Evolutionary conservation across 1,140 invertebrate genomes (phyloP).

Genomic region (Tetragnatha versicolor): DNA sequence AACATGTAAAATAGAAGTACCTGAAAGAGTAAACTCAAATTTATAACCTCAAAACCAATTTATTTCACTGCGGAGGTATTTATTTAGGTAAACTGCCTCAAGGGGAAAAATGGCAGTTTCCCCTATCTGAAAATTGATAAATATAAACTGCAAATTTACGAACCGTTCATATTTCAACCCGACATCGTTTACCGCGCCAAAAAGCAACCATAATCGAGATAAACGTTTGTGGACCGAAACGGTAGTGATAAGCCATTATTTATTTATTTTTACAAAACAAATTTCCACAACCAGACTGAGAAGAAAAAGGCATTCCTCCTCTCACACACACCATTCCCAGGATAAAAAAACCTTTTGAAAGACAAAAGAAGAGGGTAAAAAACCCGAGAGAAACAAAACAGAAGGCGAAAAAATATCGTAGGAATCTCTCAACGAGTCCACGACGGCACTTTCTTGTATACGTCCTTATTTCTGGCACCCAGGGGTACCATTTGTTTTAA

Average conservation of each 20-base stretch:
- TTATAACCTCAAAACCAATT: too few species aligned
- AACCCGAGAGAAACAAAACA: neutral
- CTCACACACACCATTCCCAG: conserved; percentile 4
- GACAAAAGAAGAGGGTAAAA: conserved; percentile 19
- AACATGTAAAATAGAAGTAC: too few species aligned
- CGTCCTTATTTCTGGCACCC: conserved; percentile 52
- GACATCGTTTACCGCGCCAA: neutral
- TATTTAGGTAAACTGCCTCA: too few species aligned
- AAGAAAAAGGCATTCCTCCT: neutral
- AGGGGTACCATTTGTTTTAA: conserved; percentile 52
- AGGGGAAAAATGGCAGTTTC: too few species aligned
- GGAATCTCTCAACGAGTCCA: conserved; percentile 47
- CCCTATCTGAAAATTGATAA: too few species aligned
- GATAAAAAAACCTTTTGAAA: conserved; percentile 34
- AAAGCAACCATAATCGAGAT: conserved; percentile 10
- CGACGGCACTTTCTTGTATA: conserved; percentile 32
- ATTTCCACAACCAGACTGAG: neutral
- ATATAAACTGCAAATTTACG: too few species aligned
- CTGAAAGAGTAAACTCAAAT: too few species aligned
- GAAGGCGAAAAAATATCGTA: neutral
- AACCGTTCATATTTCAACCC: too few species aligned
- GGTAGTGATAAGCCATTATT: conserved; percentile 16
- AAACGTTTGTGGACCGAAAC: neutral
- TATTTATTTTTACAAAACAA: conserved; percentile 32
- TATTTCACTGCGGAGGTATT: too few species aligned